These are phyloP conservation scores for Meteorus cinctellus DNA, from an alignment of 2,888 invertebrate species.

Conservation along the genomic window DNA sequence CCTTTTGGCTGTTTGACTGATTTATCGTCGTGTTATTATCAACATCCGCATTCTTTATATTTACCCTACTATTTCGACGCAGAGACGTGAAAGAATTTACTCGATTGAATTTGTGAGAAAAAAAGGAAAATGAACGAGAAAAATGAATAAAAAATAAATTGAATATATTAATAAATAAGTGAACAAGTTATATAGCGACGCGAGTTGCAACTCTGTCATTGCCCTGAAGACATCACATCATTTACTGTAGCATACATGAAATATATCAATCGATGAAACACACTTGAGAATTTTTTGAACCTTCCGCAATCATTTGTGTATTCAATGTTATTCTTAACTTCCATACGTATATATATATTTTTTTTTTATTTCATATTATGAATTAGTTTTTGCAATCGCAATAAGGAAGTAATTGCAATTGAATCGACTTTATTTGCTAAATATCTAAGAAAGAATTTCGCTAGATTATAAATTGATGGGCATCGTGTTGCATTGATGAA, in stretches of 20 bases:
- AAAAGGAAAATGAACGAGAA: not conserved
- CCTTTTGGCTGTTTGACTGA: not conserved
- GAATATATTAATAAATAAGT: not conserved
- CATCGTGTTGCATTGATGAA: not conserved
- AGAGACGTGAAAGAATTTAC: not conserved
- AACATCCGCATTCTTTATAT: not conserved
- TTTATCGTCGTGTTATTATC: conserved; percentile 1
- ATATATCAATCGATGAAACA: not conserved
- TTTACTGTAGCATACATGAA: too few relatives aligned
- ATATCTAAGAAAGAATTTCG: too few relatives aligned
- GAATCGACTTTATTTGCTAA: too few relatives aligned
- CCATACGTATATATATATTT: not conserved
- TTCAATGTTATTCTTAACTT: not conserved
- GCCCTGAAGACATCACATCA: too few relatives aligned
- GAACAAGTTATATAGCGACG: not conserved
- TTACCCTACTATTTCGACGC: not conserved
- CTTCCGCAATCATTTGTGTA: not conserved
- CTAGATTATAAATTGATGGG: too few relatives aligned
- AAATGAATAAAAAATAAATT: not conserved
- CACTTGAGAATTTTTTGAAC: not conserved
- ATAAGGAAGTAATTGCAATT: too few relatives aligned
- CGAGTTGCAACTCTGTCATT: too few relatives aligned
- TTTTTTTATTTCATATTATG: not conserved
- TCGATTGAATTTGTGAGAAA: not conserved
- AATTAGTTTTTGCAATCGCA: too few relatives aligned